phyloP scores from a whole-genome alignment of 1,140 invertebrate species.

The Episyrphus balteatus region DNA sequence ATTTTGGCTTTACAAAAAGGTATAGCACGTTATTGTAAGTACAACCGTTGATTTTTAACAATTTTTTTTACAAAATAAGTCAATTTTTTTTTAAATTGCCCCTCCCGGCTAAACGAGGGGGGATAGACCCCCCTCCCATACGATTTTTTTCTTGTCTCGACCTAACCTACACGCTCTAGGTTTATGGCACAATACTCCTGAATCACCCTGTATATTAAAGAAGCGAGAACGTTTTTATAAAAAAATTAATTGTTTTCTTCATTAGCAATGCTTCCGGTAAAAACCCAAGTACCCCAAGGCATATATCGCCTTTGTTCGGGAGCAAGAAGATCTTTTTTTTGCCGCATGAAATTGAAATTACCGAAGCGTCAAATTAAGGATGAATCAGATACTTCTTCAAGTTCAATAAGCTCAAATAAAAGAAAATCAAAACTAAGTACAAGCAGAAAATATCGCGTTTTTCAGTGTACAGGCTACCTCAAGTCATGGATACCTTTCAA shows the following conservation, averaged over 20 bases:
- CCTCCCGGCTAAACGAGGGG: no score
- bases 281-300: slow-evolving; percentile 69
- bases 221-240: no score
- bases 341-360: slow-evolving; percentile 77
- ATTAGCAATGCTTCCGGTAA: slow-evolving; percentile 84
- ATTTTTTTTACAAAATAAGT: no score
- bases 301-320: slow-evolving; percentile 70
- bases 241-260: slow-evolving; percentile 6
- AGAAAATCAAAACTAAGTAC: slow-evolving; percentile 54
- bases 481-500: slow-evolving; percentile 84
- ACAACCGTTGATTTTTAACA: no score
- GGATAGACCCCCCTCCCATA: no score
- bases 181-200: no score
- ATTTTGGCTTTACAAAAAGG: no score
- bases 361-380: slow-evolving; percentile 52
- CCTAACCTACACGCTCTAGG: no score
- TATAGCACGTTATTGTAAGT: no score
- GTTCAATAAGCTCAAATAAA: slow-evolving; percentile 48
- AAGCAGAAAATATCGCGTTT: slow-evolving; percentile 62
- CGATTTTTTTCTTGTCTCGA: no score
- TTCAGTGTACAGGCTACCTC: slow-evolving; percentile 83
- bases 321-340: slow-evolving; percentile 83
- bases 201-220: no score
- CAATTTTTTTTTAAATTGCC: no score
- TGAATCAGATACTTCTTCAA: slow-evolving; percentile 56